phyloP scores from a whole-genome alignment of 64 coral and sea anemone species.

The Pocillopora verrucosa region DNA sequence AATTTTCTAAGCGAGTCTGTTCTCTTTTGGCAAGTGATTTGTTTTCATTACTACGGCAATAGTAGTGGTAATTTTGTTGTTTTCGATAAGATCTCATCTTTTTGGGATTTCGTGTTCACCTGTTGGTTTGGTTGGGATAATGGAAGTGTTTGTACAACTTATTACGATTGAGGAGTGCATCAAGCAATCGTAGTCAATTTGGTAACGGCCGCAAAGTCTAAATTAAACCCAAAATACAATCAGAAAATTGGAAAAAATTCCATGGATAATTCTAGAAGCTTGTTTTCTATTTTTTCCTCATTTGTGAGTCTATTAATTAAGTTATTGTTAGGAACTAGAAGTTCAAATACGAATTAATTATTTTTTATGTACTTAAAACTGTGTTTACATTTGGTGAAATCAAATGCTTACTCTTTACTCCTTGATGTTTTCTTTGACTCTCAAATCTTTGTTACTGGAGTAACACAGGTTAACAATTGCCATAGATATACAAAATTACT shows the following conservation, averaged over 20 bases:
- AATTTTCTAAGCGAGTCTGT: not conserved
- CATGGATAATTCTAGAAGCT: not conserved
- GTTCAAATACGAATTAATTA: slow-evolving; percentile 4
- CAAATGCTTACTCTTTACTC: not conserved
- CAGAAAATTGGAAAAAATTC: not conserved
- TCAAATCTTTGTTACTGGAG: too few relatives aligned
- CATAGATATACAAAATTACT: too few relatives aligned
- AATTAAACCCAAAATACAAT: too few relatives aligned
- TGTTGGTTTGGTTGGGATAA: slow-evolving; percentile 13
- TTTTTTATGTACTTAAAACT: not conserved
- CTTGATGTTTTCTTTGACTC: too few relatives aligned
- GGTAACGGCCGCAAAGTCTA: not conserved
- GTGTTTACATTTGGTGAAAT: not conserved
- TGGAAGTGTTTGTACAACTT: slow-evolving; percentile 1
- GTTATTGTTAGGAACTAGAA: not conserved
- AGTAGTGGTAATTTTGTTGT: not conserved
- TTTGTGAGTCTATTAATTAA: not conserved
- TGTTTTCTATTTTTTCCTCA: not conserved
- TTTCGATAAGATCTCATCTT: not conserved
- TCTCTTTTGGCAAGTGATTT: not conserved
- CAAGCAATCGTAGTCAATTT: not conserved
- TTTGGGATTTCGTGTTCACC: slow-evolving; percentile 15
- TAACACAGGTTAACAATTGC: too few relatives aligned
- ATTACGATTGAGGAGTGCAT: not conserved
- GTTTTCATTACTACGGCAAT: not conserved